Base-by-base conservation (phyloP, 2,113 vertebrate species). In the Monopterus albus region DNA sequence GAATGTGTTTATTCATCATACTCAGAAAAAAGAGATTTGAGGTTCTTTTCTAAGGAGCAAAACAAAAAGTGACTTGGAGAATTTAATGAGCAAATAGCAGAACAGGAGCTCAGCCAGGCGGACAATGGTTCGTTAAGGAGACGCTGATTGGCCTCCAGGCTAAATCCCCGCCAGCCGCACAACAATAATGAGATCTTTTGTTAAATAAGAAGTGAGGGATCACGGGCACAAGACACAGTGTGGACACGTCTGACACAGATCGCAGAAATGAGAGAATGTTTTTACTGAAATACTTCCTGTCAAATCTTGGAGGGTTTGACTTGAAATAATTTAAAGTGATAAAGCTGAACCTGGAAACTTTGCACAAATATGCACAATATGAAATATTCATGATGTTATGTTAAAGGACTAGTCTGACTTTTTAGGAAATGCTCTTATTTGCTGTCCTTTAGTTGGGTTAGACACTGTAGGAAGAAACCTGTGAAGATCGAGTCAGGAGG, bases 91-190 rank as follows among this genome's bases (percentile, higher is more conserved):
- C 21, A 17, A 68, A 59, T n/a, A 35, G 61, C 52, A 56, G 79
- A 75, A 15, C 73, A 18, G 33, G 8, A 68, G 83, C 76, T 82
- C 62, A 68, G 60, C 59, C 72, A 2, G 29, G 10, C 23, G 51
- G 79, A 74, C 85, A 85, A 86, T 71, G 58, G 69, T 74, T 33
- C n/a, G 55, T 59, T 83, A 78, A 86, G 78, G 81, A 83, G 85
- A 78, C 31, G 87, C 87, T 66, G 69, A 77, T 82, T 87, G 81
- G 81, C 66, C 75, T 81, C 57, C 7, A 7, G n/a, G 33, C 12
- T 83, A 66, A 86, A 78, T 59, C 87, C 29, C 28, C 51, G 21
- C 18, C 69, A 58, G 58, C 57, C 25, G 6, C 58, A 38, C 29
- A 2, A 25, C 49, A 55, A 79, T 38, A 85, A 84, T 72, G 47